phyloP scores from a whole-genome alignment of 2,888 invertebrate genomes.

The Drosophila paramelanica region DNA sequence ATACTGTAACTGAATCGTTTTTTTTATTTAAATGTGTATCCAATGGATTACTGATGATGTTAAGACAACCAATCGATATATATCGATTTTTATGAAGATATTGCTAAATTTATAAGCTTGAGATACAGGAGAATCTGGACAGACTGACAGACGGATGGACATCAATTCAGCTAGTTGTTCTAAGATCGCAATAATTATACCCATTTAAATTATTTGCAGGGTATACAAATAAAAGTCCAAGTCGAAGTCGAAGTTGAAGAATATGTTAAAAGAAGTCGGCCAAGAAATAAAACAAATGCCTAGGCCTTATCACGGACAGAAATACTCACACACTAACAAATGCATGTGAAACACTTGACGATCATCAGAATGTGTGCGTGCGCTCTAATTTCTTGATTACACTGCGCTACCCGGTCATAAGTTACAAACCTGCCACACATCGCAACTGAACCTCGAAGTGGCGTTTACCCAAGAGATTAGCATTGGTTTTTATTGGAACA shows the following conservation, averaged over 20 bases:
- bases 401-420: slow-evolving; percentile 40
- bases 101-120: no score
- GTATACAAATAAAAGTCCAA: slow-evolving; percentile 3
- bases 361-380: slow-evolving; percentile 16
- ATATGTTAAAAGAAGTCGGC: slow-evolving; percentile 33
- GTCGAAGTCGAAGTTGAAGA: slow-evolving; percentile 12
- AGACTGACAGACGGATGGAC: no score
- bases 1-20: no score
- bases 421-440: slow-evolving; percentile 25
- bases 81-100: neutral
- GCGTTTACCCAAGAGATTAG: slow-evolving; percentile 66
- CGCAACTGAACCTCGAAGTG: slow-evolving; percentile 20
- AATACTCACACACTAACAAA: neutral
- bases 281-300: slow-evolving; percentile 46
- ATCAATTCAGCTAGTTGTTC: no score
- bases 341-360: slow-evolving; percentile 37
- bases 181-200: no score
- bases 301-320: slow-evolving; percentile 31
- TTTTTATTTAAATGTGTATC: no score
- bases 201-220: no score
- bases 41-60: no score
- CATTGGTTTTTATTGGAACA: slow-evolving; percentile 50
- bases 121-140: no score
- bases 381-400: slow-evolving; percentile 77
- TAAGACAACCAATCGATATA: no score